These are phyloP conservation scores for Griposia aprilina DNA, from an alignment of 2,888 invertebrate species.

Conservation along the genomic window DNA sequence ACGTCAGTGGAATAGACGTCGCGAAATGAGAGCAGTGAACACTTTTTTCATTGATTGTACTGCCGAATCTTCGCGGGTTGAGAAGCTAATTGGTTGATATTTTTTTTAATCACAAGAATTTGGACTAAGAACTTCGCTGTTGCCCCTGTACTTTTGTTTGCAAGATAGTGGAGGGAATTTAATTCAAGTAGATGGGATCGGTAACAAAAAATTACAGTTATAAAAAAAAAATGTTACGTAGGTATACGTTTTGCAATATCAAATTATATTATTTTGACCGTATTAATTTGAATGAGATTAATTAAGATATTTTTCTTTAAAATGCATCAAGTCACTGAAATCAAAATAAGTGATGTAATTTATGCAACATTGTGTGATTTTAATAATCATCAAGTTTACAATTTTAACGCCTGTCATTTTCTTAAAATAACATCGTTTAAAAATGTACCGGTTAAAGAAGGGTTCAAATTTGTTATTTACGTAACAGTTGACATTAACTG, in stretches of 20 bases:
- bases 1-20: conserved; percentile 84
- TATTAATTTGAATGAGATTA: background rate
- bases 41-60: conserved; percentile 74
- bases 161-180: background rate
- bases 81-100: conserved; percentile 16
- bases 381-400: conserved; percentile 1
- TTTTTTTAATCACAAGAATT: background rate
- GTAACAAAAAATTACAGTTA: background rate
- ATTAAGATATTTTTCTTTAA: background rate
- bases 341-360: conserved; percentile 2
- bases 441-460: background rate
- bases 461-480: background rate
- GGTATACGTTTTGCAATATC: background rate
- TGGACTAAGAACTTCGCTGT: background rate
- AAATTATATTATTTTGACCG: background rate
- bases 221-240: background rate
- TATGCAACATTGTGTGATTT: background rate
- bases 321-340: background rate
- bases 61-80: conserved; percentile 55
- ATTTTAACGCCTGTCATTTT: background rate
- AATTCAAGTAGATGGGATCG: background rate
- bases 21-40: conserved; percentile 81
- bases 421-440: background rate
- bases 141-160: background rate
- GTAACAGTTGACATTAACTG: background rate